Percentiles rank a stretch among this genome's conserved stretches.
Evolutionary conservation across 2,797 vertebrate genomes (phyloP).

Genomic region (Zenarchopterus dispar): DNA sequence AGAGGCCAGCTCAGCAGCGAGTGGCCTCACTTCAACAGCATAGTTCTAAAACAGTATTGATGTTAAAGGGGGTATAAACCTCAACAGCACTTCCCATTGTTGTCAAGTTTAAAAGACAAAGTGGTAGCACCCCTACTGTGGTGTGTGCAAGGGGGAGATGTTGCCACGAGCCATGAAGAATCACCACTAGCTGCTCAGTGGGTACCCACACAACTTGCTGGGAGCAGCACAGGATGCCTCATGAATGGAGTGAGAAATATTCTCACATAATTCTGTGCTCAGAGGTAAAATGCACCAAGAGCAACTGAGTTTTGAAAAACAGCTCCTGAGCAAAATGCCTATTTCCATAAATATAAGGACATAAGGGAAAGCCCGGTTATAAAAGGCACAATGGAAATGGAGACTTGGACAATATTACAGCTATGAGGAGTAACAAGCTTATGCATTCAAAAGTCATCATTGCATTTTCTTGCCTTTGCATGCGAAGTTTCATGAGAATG

Average conservation of each 20-base stretch:
- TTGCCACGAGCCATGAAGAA: conserved; percentile 54
- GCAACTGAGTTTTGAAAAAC: neutral
- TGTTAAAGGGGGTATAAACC: conserved; percentile 63
- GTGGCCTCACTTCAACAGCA: conserved; percentile 25
- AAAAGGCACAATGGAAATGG: no score
- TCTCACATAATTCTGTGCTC: conserved; percentile 29
- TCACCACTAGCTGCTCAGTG: conserved; percentile 38
- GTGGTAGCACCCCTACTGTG: conserved; percentile 12
- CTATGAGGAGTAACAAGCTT: neutral
- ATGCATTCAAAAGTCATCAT: neutral
- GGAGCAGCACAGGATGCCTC: conserved; percentile 19
- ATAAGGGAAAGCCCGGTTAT: no score
- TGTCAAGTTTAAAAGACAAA: conserved; percentile 58
- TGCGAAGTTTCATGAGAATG: neutral
- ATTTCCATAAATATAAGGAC: neutral
- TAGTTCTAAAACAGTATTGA: conserved; percentile 56
- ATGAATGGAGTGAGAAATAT: conserved; percentile 42
- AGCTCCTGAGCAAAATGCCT: neutral
- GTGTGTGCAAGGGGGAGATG: conserved; percentile 20
- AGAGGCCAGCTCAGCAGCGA: conserved; percentile 39
- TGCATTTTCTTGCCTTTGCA: neutral
- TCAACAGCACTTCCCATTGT: conserved; percentile 47
- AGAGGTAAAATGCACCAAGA: conserved; percentile 15
- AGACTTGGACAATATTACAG: neutral
- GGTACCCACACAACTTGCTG: conserved; percentile 47